These are phyloP conservation scores for Siniperca knerii DNA, from an alignment of 2,113 vertebrate species.

Conservation along the genomic window DNA sequence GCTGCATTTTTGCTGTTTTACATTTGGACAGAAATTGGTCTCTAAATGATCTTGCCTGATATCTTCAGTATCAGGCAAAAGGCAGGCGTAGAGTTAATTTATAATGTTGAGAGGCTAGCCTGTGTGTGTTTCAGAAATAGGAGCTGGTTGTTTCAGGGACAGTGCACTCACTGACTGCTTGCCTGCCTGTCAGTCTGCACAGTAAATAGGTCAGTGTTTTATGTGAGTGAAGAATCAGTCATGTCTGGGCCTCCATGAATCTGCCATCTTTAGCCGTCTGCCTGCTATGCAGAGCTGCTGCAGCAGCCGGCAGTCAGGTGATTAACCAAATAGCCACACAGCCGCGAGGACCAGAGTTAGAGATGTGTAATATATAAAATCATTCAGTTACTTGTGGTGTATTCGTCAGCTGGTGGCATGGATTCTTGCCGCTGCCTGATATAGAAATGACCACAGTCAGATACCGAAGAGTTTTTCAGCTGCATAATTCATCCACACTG, in stretches of 20 bases:
- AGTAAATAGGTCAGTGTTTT: constrained; percentile 81
- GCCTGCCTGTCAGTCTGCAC: constrained; percentile 51
- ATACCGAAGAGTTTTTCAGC: background rate
- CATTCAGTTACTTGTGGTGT: background rate
- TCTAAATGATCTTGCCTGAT: background rate
- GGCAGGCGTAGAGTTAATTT: constrained; percentile 25
- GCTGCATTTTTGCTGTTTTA: constrained; percentile 19
- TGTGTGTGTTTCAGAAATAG: constrained; percentile 56
- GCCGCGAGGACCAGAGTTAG: background rate
- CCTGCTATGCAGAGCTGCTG: constrained; percentile 22
- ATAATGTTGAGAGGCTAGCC: constrained; percentile 29
- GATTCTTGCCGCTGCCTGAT: background rate
- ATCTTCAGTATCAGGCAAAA: constrained; percentile 23
- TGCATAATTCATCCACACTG: constrained; percentile 20
- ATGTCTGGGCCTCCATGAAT: constrained; percentile 59
- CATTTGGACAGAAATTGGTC: background rate
- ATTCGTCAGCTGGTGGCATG: background rate
- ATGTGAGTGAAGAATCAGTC: constrained; percentile 66
- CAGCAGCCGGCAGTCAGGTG: constrained; percentile 40
- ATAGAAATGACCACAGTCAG: constrained; percentile 25
- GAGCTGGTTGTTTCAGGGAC: constrained; percentile 65
- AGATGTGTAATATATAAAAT: constrained; percentile 10
- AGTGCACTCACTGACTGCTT: constrained; percentile 41
- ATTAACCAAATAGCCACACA: constrained; percentile 24
- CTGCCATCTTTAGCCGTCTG: constrained; percentile 47